Percentiles rank a stretch among this genome's conserved stretches.
phyloP scores from a whole-genome alignment of 2,888 invertebrate genomes.

The Onthophagus sagittarius region DNA sequence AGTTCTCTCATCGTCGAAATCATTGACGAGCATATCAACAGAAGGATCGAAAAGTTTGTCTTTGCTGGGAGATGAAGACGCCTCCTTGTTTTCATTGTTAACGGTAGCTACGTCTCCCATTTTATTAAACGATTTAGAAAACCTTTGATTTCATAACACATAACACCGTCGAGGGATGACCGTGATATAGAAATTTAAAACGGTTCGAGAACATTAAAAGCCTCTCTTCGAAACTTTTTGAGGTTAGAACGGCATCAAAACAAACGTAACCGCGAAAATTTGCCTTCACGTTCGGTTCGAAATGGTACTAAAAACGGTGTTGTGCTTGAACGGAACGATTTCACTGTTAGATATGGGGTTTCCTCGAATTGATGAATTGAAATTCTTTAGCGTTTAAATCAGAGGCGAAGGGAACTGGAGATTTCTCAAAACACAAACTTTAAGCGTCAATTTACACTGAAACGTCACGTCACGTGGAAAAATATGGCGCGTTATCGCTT shows the following conservation, averaged over 20 bases:
- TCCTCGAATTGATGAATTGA: too few relatives aligned
- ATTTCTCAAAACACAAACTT: conserved; percentile 5
- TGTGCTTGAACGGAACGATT: too few relatives aligned
- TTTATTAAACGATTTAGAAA: conserved; percentile 32
- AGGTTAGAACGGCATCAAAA: conserved; percentile 7
- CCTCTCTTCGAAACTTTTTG: background rate
- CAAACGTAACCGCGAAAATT: conserved; percentile 4
- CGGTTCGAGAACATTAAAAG: too few relatives aligned
- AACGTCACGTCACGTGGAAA: conserved; percentile 9
- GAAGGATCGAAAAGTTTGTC: conserved; percentile 81
- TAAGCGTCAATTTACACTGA: conserved; percentile 1
- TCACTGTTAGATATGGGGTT: too few relatives aligned
- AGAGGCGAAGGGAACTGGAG: background rate
- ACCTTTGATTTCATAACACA: background rate
- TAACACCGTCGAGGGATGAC: conserved; percentile 13
- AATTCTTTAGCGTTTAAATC: background rate
- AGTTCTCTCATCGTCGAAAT: conserved; percentile 95
- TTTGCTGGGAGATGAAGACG: conserved; percentile 43
- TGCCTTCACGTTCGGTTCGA: background rate
- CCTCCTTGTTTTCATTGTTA: conserved; percentile 43
- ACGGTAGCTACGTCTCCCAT: conserved; percentile 45
- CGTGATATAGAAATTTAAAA: too few relatives aligned
- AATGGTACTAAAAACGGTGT: background rate
- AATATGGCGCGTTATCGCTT: background rate
- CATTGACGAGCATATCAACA: conserved; percentile 95